Percentiles rank a stretch among this genome's conserved stretches.
phyloP scores from a whole-genome alignment of 2,113 vertebrate genomes.

The Oreochromis spilurus region DNA sequence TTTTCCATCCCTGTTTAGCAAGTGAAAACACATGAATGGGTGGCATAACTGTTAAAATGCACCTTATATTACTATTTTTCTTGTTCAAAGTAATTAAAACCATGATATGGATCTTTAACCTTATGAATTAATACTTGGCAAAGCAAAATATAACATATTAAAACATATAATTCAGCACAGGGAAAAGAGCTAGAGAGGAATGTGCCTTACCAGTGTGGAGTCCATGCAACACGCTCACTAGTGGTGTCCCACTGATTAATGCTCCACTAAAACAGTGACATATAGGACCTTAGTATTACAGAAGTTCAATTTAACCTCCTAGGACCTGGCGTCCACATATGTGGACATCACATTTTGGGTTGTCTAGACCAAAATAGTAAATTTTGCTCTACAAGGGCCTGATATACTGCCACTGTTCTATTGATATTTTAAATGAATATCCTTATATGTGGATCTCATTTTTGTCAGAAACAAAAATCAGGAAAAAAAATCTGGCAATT shows the following conservation, averaged over 20 bases:
- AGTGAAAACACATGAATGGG: not conserved
- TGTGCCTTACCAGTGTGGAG: not conserved
- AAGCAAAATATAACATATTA: not conserved
- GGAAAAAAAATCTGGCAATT: not conserved
- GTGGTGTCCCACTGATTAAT: not conserved
- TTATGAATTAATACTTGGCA: rapidly evolving
- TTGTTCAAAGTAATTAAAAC: not conserved
- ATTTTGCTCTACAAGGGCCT: not conserved
- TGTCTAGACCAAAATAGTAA: not conserved
- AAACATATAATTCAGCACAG: not conserved
- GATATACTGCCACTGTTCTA: not conserved
- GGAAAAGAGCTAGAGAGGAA: not conserved
- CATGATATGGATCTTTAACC: rapidly evolving
- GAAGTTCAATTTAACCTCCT: not conserved
- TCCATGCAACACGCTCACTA: not conserved
- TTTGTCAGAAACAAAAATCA: not conserved
- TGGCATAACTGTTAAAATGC: not conserved
- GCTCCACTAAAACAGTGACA: not conserved
- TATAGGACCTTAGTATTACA: not conserved
- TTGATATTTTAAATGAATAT: rapidly evolving
- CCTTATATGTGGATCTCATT: not conserved
- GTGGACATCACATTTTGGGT: rapidly evolving
- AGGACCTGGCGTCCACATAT: not conserved
- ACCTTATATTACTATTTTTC: rapidly evolving
- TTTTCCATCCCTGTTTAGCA: not conserved